phyloP scores from a whole-genome alignment of 2,797 vertebrate species.

The Macropus fuliginosus region DNA sequence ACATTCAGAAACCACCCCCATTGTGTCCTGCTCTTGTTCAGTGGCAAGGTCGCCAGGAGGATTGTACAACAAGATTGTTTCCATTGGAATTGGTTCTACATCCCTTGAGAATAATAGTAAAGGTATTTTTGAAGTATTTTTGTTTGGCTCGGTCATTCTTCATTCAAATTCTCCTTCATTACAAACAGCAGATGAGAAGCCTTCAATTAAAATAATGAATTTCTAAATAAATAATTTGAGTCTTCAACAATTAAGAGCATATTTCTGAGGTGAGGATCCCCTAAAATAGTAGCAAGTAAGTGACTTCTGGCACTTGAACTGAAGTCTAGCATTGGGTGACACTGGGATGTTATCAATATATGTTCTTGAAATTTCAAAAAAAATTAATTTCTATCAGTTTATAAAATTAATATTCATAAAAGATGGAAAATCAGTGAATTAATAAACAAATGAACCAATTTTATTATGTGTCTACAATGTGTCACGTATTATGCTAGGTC shows the following conservation, averaged over 20 bases:
- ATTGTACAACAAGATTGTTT: not conserved
- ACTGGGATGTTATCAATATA: conserved; percentile 1
- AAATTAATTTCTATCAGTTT: conserved; percentile 19
- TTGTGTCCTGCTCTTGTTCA: not conserved
- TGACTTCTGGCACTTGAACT: not conserved
- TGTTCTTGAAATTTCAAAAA: conserved; percentile 26
- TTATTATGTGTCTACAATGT: not conserved
- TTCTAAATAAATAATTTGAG: conserved; percentile 23
- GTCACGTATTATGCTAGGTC: not conserved
- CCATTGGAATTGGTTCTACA: not conserved
- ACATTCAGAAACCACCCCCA: not conserved
- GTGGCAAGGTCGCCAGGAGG: not conserved
- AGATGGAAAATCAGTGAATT: too few relatives aligned
- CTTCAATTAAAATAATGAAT: not conserved
- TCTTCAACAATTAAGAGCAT: not conserved
- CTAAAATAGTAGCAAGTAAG: not conserved
- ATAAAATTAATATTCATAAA: conserved; percentile 30
- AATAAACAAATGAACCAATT: not conserved
- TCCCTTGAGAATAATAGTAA: not conserved
- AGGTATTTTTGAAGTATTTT: not conserved
- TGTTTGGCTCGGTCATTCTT: not conserved
- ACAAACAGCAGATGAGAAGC: not conserved
- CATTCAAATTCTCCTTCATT: not conserved
- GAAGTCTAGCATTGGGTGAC: not conserved
- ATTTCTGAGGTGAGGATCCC: not conserved